Base-by-base conservation (phyloP, 2,113 vertebrate genomes). In the Anarhynchus alexandrinus region DNA sequence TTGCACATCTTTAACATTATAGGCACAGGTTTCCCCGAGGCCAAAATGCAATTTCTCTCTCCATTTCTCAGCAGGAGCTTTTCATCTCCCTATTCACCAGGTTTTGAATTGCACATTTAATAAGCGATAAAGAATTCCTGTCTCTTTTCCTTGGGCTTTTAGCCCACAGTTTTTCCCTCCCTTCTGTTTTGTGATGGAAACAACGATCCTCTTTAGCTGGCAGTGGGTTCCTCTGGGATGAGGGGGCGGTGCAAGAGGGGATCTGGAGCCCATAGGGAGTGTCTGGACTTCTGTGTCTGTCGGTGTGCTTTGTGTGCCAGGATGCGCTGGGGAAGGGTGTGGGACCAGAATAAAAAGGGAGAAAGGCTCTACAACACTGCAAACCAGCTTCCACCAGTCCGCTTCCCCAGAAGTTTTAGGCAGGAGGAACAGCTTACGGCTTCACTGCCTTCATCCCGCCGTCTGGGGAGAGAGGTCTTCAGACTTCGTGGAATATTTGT, bases 41-140 rank as follows among this genome's bases (percentile, higher is more conserved):
- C 94, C 88, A 81, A 64, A 92, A 97, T 77, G 93, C 88, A 96
- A 85, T 93, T 96, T 96, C 94, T 94, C 81, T 73, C 95, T 96
- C 91, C 45, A 93, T 94, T 95, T 89, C 93, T 96, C 91, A 93
- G n/a, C 86, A 96, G 94, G 95, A 97, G 97, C 87, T 93, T 91
- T 93, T 79, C 96, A 86, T 96, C 88, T 95, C 90, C 91, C 83
- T 82, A 90, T 97, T 96, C 81, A 89, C 96, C 90, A 82, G 88
- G 77, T 97, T 97, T 97, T 96, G 95, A 96, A 96, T 95, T 96
- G 96, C 94, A 96, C 94, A 94, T 96, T 97, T 96, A 97, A 97
- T 95, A 97, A 97, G 83, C 17, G 40, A 96, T 96, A 95, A 96
- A 96, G 93, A 95, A 96, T 92, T 90, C 93, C 92, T 82, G 88